phyloP scores from a whole-genome alignment of 2,113 vertebrate genomes.

The Engraulis encrasicolus region DNA sequence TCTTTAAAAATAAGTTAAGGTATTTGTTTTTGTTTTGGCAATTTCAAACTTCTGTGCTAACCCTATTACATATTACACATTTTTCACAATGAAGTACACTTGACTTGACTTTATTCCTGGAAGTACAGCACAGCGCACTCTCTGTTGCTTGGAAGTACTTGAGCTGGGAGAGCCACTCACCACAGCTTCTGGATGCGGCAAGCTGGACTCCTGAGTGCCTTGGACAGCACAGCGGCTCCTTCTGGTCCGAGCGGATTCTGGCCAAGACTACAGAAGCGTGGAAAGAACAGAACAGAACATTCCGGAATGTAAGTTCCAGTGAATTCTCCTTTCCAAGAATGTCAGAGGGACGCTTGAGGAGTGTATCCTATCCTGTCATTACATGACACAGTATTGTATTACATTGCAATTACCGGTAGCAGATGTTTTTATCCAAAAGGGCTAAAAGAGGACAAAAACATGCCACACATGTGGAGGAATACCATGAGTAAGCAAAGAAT shows the following conservation, averaged over 20 bases:
- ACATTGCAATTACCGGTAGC: no score
- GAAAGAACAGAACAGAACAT: background rate
- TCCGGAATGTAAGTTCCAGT: background rate
- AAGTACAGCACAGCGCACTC: background rate
- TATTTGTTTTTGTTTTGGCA: no score
- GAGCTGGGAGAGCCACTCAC: slow-evolving; percentile 41
- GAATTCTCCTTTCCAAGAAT: background rate
- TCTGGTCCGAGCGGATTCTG: slow-evolving; percentile 62
- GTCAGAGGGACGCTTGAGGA: background rate
- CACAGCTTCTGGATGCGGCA: slow-evolving; percentile 58
- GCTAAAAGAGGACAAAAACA: no score
- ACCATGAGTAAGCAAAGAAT: no score
- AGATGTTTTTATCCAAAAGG: no score
- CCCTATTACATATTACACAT: no score
- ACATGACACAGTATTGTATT: no score
- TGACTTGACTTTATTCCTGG: no score
- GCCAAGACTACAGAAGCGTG: slow-evolving; percentile 40
- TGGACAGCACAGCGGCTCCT: slow-evolving; percentile 51
- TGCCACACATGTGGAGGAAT: no score
- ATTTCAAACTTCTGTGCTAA: no score
- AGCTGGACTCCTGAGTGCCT: slow-evolving; percentile 50
- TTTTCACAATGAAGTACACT: no score
- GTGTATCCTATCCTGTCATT: background rate
- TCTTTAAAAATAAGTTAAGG: no score
- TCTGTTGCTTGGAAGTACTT: background rate